Base-by-base conservation (phyloP, 2,113 vertebrate species). In the Taurulus bubalis region DNA sequence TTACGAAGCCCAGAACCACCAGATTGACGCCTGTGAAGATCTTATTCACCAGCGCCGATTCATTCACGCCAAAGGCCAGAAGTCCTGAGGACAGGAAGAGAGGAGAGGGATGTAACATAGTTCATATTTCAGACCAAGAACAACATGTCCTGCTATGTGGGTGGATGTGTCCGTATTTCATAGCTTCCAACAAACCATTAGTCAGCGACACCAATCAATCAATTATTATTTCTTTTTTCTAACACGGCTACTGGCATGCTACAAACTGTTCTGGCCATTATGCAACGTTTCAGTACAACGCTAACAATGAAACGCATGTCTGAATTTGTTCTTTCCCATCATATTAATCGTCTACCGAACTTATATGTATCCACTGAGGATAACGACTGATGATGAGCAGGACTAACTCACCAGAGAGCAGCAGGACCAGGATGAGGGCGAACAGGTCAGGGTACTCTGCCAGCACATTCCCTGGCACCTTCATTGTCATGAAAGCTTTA, bases 41-140 rank as follows among this genome's bases (percentile, higher is more conserved):
- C 91, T 99, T 99, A 84, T 97, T 99, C 69, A 99, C 96, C 0
- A 99, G 87, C 16, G 97, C 97, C 0, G 98, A 99, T 91, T 99
- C 98, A 0, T 96, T 98, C 66, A 98, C 98, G 0, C 98, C 98
- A 4, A 99, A 95, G 18, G 97, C 96, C 91, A 99, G 94, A 82
- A 99, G 93, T 0, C 92, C 98, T 99, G 93, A 60, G 14, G 75
- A 16, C 15, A 80, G 32, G 22, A 38, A 49, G 66, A 42, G 76
- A 72, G 32, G 47, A 56, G 42, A 40, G 16, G 15, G 51, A 55
- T 24, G 51, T 34, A 11, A 55, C 15, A 18, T 38, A 56, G 45
- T 40, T 86, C 42, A 80, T n/a, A 45, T 58, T 76, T 77, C 75
- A 85, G 36, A 58, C 15, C 69, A 58, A 26, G 8, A 67, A 80